phyloP scores from a whole-genome alignment of 2,888 invertebrate species.

The Catonia carolina region DNA sequence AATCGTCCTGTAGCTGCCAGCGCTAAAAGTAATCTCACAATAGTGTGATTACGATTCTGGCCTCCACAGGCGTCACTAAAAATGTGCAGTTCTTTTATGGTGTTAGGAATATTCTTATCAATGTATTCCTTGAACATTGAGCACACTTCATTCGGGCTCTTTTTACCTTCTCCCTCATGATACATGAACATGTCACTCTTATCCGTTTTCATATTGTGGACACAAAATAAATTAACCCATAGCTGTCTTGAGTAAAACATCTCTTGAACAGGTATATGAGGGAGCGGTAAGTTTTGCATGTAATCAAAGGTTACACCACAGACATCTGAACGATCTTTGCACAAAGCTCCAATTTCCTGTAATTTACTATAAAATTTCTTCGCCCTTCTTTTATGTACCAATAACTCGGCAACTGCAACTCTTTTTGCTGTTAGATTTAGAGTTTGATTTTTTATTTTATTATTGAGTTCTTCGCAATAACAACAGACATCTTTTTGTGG shows the following conservation, averaged over 20 bases:
- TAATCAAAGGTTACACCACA: neutral
- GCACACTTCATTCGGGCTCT: no score
- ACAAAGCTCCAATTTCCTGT: neutral
- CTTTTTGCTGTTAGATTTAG: slow-evolving; percentile 29
- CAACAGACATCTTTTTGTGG: slow-evolving; percentile 33
- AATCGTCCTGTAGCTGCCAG: slow-evolving; percentile 26
- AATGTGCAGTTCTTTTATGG: slow-evolving; percentile 25
- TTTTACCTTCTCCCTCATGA: no score
- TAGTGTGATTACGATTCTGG: slow-evolving; percentile 32
- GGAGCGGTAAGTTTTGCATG: slow-evolving; percentile 7
- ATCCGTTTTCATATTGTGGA: no score
- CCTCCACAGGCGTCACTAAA: slow-evolving; percentile 36
- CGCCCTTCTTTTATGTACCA: neutral
- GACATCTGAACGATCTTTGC: neutral
- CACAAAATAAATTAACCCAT: slow-evolving; percentile 4
- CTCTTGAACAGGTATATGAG: slow-evolving; percentile 4
- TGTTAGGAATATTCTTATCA: neutral
- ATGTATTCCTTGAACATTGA: no score
- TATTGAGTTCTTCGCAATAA: slow-evolving; percentile 29
- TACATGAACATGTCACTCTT: no score
- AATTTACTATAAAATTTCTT: neutral
- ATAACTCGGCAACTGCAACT: neutral
- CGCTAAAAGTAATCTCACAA: slow-evolving; percentile 22
- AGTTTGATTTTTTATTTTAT: slow-evolving; percentile 28
- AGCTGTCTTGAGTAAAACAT: neutral